Percentiles rank a stretch among this genome's conserved stretches.
Conservation (phyloP, 1,140 invertebrate genomes). For the Neuroterus valhalla region DNA sequence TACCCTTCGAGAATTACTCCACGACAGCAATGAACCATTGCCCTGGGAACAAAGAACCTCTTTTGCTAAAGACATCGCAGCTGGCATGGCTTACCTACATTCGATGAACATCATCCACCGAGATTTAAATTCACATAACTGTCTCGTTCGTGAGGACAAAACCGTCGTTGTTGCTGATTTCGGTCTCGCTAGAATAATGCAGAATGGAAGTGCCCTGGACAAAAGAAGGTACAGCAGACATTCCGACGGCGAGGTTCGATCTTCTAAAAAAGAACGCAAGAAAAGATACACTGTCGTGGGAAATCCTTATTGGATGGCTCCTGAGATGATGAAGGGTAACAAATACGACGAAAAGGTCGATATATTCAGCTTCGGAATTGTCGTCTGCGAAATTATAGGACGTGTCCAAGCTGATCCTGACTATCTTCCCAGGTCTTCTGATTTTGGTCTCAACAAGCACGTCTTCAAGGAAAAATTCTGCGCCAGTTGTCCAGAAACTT, state of each 20-base stretch:
- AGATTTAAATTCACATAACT: conserved; percentile 97
- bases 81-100: conserved; percentile 95
- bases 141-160: conserved; percentile 91
- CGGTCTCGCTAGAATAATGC: conserved; percentile 91
- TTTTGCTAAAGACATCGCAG: conserved; percentile 93
- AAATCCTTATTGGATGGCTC: conserved; percentile 99
- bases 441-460: conserved; percentile 93
- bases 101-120: conserved; percentile 96
- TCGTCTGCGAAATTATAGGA: conserved; percentile 96
- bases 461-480: conserved; percentile 93
- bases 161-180: conserved; percentile 97
- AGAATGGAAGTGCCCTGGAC: conserved; percentile 69
- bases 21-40: conserved; percentile 81
- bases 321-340: conserved; percentile 97
- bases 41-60: conserved; percentile 89
- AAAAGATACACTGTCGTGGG: conserved; percentile 89
- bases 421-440: conserved; percentile 89
- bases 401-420: conserved; percentile 95
- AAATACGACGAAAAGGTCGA: conserved; percentile 98
- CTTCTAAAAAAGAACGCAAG: conserved; percentile 78
- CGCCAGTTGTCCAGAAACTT: conserved; percentile 88
- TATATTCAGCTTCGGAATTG: conserved; percentile 97
- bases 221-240: conserved; percentile 67
- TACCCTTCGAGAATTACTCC: conserved; percentile 89
- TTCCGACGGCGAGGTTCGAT: conserved; percentile 62